These are phyloP conservation scores for Ooceraea biroi DNA, from an alignment of 1,140 invertebrate species.

Conservation along the genomic window DNA sequence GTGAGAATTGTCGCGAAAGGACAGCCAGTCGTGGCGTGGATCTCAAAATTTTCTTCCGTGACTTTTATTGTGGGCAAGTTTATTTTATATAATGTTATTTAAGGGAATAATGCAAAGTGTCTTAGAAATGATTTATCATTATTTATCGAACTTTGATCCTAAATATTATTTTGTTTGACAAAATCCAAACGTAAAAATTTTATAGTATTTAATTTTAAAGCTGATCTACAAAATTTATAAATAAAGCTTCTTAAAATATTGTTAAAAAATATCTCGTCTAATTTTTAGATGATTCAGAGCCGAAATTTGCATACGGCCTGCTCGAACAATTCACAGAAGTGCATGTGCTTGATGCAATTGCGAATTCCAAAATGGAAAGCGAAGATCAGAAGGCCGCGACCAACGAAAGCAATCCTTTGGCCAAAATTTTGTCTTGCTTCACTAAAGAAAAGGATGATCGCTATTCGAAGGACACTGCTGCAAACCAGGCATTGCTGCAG, in stretches of 20 bases:
- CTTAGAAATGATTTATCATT: neutral
- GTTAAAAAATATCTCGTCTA: neutral
- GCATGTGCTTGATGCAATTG: constrained; percentile 70
- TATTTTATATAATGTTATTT: neutral
- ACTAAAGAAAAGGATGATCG: neutral
- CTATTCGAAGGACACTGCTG: neutral
- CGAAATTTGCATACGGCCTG: constrained; percentile 77
- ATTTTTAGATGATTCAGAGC: constrained; percentile 77
- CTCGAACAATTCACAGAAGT: constrained; percentile 81
- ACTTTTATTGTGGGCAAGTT: constrained; percentile 80
- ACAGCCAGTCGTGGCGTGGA: constrained; percentile 82
- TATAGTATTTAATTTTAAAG: too few species aligned
- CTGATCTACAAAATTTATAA: too few species aligned
- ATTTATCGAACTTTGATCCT: neutral
- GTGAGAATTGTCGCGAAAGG: constrained; percentile 78
- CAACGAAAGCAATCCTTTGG: neutral
- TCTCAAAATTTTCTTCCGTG: constrained; percentile 81
- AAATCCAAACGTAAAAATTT: too few species aligned
- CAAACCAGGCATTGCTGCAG: constrained; percentile 45
- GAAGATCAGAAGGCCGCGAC: neutral
- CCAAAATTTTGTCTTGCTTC: constrained; percentile 23
- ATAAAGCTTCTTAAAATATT: neutral
- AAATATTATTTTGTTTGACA: neutral
- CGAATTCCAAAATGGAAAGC: neutral
- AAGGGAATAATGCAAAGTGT: neutral